Percentiles rank a stretch among this genome's conserved stretches.
Conservation (phyloP, 1,140 invertebrate genomes). For the Magallana gigas region DNA sequence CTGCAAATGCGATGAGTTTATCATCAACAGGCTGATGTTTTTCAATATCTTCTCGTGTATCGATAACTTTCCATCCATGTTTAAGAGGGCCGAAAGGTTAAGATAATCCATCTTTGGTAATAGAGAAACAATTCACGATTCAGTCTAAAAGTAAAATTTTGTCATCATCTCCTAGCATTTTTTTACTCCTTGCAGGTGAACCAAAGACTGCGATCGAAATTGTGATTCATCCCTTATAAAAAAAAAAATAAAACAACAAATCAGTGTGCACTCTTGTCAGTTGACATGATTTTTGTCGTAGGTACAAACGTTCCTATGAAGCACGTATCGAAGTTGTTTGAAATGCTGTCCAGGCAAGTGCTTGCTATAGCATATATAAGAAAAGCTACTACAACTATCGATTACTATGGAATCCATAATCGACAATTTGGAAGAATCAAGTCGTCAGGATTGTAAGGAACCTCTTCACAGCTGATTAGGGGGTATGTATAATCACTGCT, state of each 20-base stretch:
- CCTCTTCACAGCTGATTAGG: too few species aligned
- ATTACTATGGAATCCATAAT: neutral
- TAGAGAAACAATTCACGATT: too few species aligned
- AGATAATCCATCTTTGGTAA: neutral
- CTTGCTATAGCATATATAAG: neutral
- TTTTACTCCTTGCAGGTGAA: neutral
- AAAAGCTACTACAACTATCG: neutral
- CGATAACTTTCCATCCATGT: neutral
- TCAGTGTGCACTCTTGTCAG: neutral
- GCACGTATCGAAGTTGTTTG: neutral
- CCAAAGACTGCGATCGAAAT: neutral
- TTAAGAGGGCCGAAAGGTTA: neutral
- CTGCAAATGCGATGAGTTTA: neutral
- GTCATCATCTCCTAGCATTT: neutral
- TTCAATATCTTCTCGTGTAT: neutral
- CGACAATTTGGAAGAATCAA: neutral
- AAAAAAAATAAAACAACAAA: too few species aligned
- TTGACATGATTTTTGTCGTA: slow-evolving; percentile 1
- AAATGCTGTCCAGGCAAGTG: neutral
- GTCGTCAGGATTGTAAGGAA: neutral
- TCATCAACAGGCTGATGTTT: neutral
- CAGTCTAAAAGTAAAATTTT: neutral
- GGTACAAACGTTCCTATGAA: neutral
- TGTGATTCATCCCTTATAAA: neutral
- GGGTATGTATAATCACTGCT: too few species aligned